Conservation (phyloP, 2,888 invertebrate genomes). For the Cloeon dipterum region DNA sequence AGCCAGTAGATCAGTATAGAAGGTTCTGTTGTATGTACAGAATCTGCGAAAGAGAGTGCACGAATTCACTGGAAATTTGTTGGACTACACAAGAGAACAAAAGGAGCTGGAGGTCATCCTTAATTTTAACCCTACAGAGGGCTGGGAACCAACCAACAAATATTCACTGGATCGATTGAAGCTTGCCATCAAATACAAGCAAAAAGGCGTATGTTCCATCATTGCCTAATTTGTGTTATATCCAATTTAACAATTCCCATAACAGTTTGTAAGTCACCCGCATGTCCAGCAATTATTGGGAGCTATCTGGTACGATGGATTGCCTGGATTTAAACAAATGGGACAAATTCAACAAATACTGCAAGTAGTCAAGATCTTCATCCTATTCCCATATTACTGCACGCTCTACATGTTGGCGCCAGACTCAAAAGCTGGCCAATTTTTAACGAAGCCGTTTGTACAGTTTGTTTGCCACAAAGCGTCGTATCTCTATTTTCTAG, state of each 20-base stretch:
- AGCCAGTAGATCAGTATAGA: no score
- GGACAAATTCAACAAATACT: constrained; percentile 70
- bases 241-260: constrained; percentile 5
- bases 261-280: constrained; percentile 90
- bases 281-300: constrained; percentile 92
- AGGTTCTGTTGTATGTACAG: no score
- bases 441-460: constrained; percentile 94
- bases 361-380: constrained; percentile 65
- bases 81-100: constrained; percentile 84
- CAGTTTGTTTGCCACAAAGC: constrained; percentile 95
- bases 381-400: constrained; percentile 85
- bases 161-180: constrained; percentile 78
- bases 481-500: constrained; percentile 82
- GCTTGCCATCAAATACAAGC: constrained; percentile 87
- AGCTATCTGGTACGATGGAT: constrained; percentile 93
- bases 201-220: constrained; percentile 50
- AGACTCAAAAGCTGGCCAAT: constrained; percentile 61
- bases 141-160: constrained; percentile 71
- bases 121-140: constrained; percentile 65
- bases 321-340: constrained; percentile 87
- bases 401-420: constrained; percentile 83
- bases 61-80: constrained; percentile 64
- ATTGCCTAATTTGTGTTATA: no score
- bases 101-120: constrained; percentile 84
- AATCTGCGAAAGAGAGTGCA: constrained; percentile 60